Base-by-base conservation (phyloP, 2,113 vertebrate species). In the Hippoglossus stenolepis region DNA sequence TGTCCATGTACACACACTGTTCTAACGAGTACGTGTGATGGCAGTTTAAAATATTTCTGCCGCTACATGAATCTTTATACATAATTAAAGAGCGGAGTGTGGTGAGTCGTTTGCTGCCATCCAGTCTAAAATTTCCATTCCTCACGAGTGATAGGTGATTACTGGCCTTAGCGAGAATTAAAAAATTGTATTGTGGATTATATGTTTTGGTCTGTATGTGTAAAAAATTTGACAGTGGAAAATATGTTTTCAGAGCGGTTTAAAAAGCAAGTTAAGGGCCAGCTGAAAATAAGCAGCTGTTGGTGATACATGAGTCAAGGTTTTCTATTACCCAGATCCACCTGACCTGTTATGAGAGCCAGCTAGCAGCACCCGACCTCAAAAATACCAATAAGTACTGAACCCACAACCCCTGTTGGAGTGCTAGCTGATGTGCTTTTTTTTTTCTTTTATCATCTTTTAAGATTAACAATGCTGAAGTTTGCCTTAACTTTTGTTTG, bases 81-180 rank as follows among this genome's bases (percentile, higher is more conserved):
- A 94, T 93, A 91, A 93, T 94, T 95, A 87, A 94, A 86, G 75
- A 89, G 83, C 67, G 47, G 66, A 77, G 77, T 82, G 83, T 89
- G 88, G 87, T 6, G 1, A 31, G 6, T 89, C 78, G 83, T 92
- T 94, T 89, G 86, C 75, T 84, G 81, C 31, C 6, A 31, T 7
- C 1, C 31, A 31, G 31, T 31, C 31, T 83, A 92, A 85, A 84
- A 81, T 15, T 83, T 73, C 43, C 53, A 49, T 81, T 80, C 80
- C 83, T 23, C 26, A 62, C 80, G 82, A 89, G 62, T 7, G 38
- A 82, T 79, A 53, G 6, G 51, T 63, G 65, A 85, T 73, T 14
- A 5, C 70, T 87, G 87, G 91, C 87, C 87, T 60, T 58, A 51
- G 40, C 11, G 26, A 77, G 80, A 31, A 80, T 80, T 9, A 9